Evolutionary conservation across 37 sponge, comb jelly and placozoan species (phyloP).

Genomic region (Ephydatia muelleri): DNA sequence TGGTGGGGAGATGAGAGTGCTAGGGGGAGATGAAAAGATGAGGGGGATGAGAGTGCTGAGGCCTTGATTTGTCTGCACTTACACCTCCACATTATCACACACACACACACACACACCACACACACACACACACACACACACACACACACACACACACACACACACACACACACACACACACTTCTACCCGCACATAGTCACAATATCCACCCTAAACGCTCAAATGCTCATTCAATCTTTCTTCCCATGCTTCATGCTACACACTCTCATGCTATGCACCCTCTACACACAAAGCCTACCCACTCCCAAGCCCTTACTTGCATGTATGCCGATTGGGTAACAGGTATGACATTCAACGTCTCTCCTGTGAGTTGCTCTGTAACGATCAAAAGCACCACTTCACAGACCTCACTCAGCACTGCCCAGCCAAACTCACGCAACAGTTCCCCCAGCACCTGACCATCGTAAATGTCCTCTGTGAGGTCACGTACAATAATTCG

Average conservation of each 20-base stretch:
- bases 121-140: neutral
- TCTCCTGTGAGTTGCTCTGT: conserved; percentile 27
- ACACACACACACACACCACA: neutral
- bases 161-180: neutral
- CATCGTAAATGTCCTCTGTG: conserved; percentile 93
- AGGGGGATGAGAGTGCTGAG: too few relatives aligned
- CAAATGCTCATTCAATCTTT: too few relatives aligned
- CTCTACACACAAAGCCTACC: neutral
- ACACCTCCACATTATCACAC: neutral
- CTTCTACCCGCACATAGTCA: neutral
- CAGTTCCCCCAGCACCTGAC: conserved; percentile 90
- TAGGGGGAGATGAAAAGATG: too few relatives aligned
- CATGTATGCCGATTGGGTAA: conserved; percentile 59
- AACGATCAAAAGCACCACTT: neutral
- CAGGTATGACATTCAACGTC: conserved; percentile 30
- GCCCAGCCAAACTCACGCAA: conserved; percentile 55
- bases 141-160: neutral
- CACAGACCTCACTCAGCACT: neutral
- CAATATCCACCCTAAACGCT: neutral
- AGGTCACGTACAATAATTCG: conserved; percentile 86
- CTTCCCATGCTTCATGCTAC: neutral
- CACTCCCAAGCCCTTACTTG: conserved; percentile 4
- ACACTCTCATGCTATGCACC: neutral
- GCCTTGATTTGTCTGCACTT: neutral
- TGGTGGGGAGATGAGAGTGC: too few relatives aligned